These are phyloP conservation scores for Indri indri DNA, from an alignment of 2,113 vertebrate genomes.

Conservation along the genomic window DNA sequence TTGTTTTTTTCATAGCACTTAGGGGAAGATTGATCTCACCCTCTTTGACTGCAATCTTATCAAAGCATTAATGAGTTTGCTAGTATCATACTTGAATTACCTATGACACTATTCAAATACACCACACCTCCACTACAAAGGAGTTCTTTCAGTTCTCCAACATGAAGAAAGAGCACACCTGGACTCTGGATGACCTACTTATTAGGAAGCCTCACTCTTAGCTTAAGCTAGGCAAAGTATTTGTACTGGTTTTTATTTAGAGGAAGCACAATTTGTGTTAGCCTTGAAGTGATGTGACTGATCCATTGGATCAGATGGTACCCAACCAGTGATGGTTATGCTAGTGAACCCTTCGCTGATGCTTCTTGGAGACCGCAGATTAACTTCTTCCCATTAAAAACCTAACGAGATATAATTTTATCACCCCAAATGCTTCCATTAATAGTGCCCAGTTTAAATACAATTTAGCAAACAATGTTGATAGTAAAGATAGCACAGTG, in stretches of 20 bases:
- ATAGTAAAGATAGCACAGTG: neutral
- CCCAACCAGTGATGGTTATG: neutral
- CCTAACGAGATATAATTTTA: neutral
- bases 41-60: neutral
- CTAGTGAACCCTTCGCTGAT: neutral
- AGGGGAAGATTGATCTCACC: neutral
- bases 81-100: neutral
- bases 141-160: neutral
- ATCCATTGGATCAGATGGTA: neutral
- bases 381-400: neutral
- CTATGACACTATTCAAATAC: neutral
- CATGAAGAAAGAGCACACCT: neutral
- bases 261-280: neutral
- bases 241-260: neutral
- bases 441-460: neutral
- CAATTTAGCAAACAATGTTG: neutral
- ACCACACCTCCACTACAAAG: neutral
- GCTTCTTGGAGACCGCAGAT: neutral
- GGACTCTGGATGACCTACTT: neutral
- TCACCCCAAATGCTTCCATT: neutral
- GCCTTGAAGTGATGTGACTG: neutral
- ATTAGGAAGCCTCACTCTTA: neutral
- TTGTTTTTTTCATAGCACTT: neutral
- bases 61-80: neutral
- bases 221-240: neutral